Evolutionary conservation across 2,113 vertebrate species (phyloP).

Genomic region (Ciconia stormi): DNA sequence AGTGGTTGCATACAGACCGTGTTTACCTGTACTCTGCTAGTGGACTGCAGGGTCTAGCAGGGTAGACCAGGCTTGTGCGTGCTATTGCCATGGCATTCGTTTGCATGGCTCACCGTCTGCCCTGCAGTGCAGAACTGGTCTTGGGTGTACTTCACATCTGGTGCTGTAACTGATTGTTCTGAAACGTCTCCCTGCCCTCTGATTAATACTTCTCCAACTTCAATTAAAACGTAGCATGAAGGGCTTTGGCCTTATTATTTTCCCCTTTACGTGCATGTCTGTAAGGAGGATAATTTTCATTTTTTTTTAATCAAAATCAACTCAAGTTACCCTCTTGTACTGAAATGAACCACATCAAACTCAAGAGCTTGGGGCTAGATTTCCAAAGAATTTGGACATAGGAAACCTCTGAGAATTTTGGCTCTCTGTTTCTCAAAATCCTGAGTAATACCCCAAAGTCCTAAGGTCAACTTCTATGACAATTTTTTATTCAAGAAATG

Average conservation of each 20-base stretch:
- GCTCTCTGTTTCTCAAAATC: background rate
- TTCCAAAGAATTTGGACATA: background rate
- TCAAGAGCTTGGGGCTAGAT: background rate
- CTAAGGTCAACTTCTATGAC: background rate
- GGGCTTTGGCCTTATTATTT: constrained; percentile 51
- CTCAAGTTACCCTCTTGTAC: constrained; percentile 28
- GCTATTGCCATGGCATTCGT: fast-evolving
- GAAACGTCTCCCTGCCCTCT: constrained; percentile 2
- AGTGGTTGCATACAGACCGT: fast-evolving
- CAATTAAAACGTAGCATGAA: constrained; percentile 52
- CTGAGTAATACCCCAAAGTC: background rate
- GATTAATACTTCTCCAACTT: constrained; percentile 31
- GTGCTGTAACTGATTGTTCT: background rate
- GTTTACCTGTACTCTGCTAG: background rate
- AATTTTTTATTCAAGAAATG: background rate
- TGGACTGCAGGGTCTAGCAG: background rate
- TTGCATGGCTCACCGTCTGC: fast-evolving
- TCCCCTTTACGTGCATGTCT: background rate
- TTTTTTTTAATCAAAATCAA: constrained; percentile 34
- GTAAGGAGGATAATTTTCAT: constrained; percentile 9
- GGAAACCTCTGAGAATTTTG: background rate
- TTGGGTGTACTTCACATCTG: background rate
- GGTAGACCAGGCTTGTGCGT: background rate
- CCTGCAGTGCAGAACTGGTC: background rate
- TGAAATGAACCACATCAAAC: constrained; percentile 35